Percentiles rank a stretch among this genome's conserved stretches.
Conservation (phyloP, 1,140 invertebrate species). For the Acyrthosiphon pisum region DNA sequence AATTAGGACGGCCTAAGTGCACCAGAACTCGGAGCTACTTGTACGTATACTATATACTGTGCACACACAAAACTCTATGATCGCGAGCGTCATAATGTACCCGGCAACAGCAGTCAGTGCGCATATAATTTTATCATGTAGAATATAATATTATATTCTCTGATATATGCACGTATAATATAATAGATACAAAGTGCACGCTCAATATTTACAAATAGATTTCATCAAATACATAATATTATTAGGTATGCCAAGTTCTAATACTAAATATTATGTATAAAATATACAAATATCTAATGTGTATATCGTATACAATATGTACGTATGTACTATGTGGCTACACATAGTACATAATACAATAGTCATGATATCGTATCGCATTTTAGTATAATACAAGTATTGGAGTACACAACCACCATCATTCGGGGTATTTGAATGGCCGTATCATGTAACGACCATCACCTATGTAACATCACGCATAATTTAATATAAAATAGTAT, state of each 20-base stretch:
- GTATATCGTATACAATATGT: too few species aligned
- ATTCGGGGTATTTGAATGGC: not conserved
- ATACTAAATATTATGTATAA: not conserved
- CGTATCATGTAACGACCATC: not conserved
- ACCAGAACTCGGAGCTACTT: slow-evolving; percentile 48
- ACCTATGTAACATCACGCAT: not conserved
- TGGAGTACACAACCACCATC: not conserved
- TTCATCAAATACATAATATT: not conserved
- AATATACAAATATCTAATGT: not conserved
- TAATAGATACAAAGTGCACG: not conserved
- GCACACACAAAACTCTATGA: not conserved
- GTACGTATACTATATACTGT: not conserved
- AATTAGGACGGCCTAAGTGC: slow-evolving; percentile 56
- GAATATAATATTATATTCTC: not conserved
- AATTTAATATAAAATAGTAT: not conserved
- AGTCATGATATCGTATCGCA: too few species aligned
- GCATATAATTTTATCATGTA: not conserved
- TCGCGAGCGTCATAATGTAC: not conserved
- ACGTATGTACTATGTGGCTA: too few species aligned
- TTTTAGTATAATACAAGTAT: not conserved
- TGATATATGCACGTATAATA: not conserved
- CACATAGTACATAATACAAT: too few species aligned
- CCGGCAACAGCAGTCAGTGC: not conserved
- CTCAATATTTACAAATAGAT: not conserved
- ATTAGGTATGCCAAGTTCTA: not conserved